Percentiles rank a stretch among this genome's conserved stretches.
Evolutionary conservation across 2,113 vertebrate species (phyloP).

Genomic region (Salvelinus fontinalis): DNA sequence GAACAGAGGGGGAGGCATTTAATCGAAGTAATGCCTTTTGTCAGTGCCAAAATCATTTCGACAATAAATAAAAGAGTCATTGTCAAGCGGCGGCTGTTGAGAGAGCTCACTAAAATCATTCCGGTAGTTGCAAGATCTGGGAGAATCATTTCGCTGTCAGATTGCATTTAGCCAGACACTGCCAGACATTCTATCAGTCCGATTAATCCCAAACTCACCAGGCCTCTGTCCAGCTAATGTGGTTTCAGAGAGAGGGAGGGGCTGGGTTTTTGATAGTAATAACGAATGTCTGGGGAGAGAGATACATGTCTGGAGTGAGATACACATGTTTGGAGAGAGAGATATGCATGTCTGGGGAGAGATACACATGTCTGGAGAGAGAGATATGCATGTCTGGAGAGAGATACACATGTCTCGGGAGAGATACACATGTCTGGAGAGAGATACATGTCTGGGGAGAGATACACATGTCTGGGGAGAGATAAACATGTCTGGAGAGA

Average conservation of each 20-base stretch:
- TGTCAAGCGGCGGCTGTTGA: constrained; percentile 22
- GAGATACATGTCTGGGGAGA: too few relatives aligned
- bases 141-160: constrained; percentile 48
- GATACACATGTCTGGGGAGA: too few relatives aligned
- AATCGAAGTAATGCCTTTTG: constrained; percentile 51
- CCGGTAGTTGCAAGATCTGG: background rate
- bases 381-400: too few relatives aligned
- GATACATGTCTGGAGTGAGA: too few relatives aligned
- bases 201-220: background rate
- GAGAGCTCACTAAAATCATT: too few relatives aligned
- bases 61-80: constrained; percentile 42
- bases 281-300: background rate
- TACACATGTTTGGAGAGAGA: too few relatives aligned
- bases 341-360: too few relatives aligned
- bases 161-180: constrained; percentile 40
- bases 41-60: constrained; percentile 46
- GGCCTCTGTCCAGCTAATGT: constrained; percentile 7
- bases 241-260: background rate
- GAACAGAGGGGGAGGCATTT: constrained; percentile 35
- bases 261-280: constrained; percentile 6
- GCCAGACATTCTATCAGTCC: constrained; percentile 20
- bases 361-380: too few relatives aligned
- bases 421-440: too few relatives aligned
- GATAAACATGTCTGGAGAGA: too few relatives aligned
- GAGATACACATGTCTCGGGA: too few relatives aligned